A percentile compares a stretch with the other conserved stretches of the same genome.
These are phyloP conservation scores for Choristoneura rosaceana DNA, from an alignment of 2,888 invertebrate genomes.

Conservation along the genomic window DNA sequence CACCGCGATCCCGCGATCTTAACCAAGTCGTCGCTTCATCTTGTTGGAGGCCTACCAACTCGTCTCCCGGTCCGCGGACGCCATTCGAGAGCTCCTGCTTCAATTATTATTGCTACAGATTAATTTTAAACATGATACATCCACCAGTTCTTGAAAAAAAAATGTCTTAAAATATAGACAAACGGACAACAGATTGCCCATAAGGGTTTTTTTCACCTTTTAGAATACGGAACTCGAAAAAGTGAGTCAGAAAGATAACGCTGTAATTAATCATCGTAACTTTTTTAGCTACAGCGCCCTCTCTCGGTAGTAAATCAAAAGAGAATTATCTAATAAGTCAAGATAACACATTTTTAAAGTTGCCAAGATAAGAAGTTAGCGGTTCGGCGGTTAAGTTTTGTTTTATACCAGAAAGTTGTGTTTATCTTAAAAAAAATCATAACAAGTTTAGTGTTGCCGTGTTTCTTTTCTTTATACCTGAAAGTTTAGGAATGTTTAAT, in stretches of 20 bases:
- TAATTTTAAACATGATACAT: too few relatives aligned
- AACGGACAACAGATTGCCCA: too few relatives aligned
- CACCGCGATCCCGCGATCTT: too few relatives aligned
- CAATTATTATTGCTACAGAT: too few relatives aligned
- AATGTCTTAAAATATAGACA: too few relatives aligned
- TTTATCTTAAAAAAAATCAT: conserved; percentile 1
- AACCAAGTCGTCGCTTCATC: too few relatives aligned
- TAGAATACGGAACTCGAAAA: background rate
- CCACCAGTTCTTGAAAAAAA: too few relatives aligned
- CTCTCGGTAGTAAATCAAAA: conserved; percentile 73
- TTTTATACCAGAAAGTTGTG: conserved; percentile 25
- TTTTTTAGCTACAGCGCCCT: conserved; percentile 64
- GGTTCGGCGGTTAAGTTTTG: conserved; percentile 25
- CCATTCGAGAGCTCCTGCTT: too few relatives aligned
- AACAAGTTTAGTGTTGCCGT: background rate
- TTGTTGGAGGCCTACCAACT: too few relatives aligned
- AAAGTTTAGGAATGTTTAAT: background rate
- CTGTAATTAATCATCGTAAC: conserved; percentile 76
- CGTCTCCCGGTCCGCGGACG: too few relatives aligned
- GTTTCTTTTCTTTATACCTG: background rate
- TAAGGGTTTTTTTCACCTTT: background rate
- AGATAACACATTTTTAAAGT: conserved; percentile 59
- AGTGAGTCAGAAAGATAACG: conserved; percentile 32
- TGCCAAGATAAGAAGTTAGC: conserved; percentile 16
- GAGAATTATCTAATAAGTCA: conserved; percentile 80